phyloP scores from a whole-genome alignment of 2,888 invertebrate genomes.

The Ophion slaviceki region DNA sequence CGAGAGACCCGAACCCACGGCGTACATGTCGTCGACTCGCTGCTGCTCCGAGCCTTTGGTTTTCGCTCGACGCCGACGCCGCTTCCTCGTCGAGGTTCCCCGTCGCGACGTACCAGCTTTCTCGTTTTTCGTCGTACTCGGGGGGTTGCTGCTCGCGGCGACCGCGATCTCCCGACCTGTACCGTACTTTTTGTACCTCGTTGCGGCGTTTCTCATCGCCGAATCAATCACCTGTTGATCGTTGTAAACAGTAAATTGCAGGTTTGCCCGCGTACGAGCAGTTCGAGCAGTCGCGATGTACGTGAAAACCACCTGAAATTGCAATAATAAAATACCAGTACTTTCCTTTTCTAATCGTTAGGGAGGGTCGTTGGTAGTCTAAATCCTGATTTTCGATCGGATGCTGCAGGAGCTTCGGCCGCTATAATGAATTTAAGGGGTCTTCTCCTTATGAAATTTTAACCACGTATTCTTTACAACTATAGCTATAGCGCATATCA shows the following conservation, averaged over 20 bases:
- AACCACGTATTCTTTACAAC: no score
- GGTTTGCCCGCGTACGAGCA: background rate
- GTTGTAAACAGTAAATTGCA: background rate
- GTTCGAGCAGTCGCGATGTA: no score
- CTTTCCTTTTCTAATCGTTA: no score
- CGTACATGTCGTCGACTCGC: constrained; percentile 77
- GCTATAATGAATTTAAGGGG: no score
- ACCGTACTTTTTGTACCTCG: constrained; percentile 76
- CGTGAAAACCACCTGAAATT: no score
- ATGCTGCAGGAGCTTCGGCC: no score
- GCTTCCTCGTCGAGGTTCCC: constrained; percentile 64
- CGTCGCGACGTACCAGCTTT: constrained; percentile 55
- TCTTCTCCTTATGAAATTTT: no score
- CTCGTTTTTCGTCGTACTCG: constrained; percentile 64
- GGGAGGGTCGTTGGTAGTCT: no score
- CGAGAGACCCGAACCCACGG: constrained; percentile 76
- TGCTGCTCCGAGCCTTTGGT: constrained; percentile 54
- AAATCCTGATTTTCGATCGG: no score
- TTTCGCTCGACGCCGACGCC: background rate
- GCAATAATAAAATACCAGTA: no score
- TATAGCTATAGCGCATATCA: no score
- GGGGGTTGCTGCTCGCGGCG: constrained; percentile 39
- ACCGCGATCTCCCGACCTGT: constrained; percentile 65
- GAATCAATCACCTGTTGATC: constrained; percentile 73
- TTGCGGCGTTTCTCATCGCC: constrained; percentile 75